phyloP scores from a whole-genome alignment of 1,140 invertebrate genomes.

The Drosophila suzukii region DNA sequence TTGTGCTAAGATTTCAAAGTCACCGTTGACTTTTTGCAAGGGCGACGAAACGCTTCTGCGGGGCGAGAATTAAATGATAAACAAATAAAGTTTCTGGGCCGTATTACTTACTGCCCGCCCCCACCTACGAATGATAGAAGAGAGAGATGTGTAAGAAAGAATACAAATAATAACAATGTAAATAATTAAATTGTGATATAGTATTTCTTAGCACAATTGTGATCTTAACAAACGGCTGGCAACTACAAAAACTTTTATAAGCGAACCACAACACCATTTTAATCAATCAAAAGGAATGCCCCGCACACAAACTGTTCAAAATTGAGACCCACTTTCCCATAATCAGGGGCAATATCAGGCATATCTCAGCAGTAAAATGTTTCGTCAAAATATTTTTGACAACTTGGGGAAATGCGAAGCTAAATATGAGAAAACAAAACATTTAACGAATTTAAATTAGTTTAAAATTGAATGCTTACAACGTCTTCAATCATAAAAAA shows the following conservation, averaged over 20 bases:
- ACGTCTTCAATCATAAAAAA: conserved; percentile 12
- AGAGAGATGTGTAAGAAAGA: conserved; percentile 49
- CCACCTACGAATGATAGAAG: conserved; percentile 53
- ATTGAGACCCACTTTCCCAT: conserved; percentile 9
- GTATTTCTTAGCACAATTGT: conserved; percentile 83
- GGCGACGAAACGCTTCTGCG: conserved; percentile 11
- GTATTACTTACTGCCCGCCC: conserved; percentile 55
- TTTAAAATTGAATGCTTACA: conserved; percentile 53
- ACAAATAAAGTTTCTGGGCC: conserved; percentile 30
- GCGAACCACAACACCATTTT: conserved; percentile 43
- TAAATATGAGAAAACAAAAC: conserved; percentile 26
- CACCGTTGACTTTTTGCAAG: conserved; percentile 1
- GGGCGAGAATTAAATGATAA: conserved; percentile 15
- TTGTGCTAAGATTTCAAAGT: conserved; percentile 20
- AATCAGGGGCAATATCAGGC: conserved; percentile 51
- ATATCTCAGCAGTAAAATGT: conserved; percentile 50
- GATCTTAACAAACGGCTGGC: conserved; percentile 78
- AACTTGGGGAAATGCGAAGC: conserved; percentile 14
- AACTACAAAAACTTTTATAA: conserved; percentile 73
- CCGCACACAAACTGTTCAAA: conserved; percentile 18
- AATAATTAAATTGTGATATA: conserved; percentile 83
- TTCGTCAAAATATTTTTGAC: conserved; percentile 32
- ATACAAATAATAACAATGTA: conserved; percentile 77
- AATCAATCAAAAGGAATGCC: conserved; percentile 50
- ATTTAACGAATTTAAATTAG: conserved; percentile 77